Percentiles rank a stretch among this genome's conserved stretches.
These are phyloP conservation scores for Cephus cinctus DNA, from an alignment of 1,140 invertebrate species.

Conservation along the genomic window DNA sequence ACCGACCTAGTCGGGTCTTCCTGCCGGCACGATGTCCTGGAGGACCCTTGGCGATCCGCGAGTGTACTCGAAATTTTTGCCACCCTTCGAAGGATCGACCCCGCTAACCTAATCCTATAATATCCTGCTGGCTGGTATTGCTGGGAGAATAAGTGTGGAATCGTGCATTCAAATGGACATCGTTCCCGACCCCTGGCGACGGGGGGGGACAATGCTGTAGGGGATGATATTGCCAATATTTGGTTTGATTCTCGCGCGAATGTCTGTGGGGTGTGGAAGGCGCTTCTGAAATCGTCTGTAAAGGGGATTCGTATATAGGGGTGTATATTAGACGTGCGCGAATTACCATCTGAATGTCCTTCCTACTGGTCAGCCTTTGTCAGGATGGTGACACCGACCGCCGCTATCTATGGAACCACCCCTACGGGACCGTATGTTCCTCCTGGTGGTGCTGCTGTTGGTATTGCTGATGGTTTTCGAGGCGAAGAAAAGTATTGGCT, in stretches of 20 bases:
- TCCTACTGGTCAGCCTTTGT: conserved; percentile 48
- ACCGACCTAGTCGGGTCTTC: no score
- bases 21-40: no score
- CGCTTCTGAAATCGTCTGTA: conserved; percentile 14
- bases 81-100: background rate
- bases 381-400: conserved; percentile 34
- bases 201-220: conserved; percentile 32
- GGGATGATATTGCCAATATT: conserved; percentile 57
- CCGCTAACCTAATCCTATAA: conserved; percentile 22
- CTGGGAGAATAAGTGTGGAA: conserved; percentile 29
- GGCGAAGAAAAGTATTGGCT: no score
- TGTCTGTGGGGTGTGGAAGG: conserved; percentile 21
- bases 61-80: no score
- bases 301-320: no score
- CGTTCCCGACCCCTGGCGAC: conserved; percentile 23
- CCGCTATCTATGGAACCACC: conserved; percentile 28
- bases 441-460: no score
- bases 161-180: conserved; percentile 38
- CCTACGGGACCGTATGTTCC: conserved; percentile 29
- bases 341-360: conserved; percentile 54
- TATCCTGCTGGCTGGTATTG: conserved; percentile 20
- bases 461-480: no score
- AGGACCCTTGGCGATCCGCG: no score
- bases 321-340: conserved; percentile 44
- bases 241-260: conserved; percentile 51